phyloP scores from a whole-genome alignment of 2,888 invertebrate genomes.

The Mylabris sibirica region DNA sequence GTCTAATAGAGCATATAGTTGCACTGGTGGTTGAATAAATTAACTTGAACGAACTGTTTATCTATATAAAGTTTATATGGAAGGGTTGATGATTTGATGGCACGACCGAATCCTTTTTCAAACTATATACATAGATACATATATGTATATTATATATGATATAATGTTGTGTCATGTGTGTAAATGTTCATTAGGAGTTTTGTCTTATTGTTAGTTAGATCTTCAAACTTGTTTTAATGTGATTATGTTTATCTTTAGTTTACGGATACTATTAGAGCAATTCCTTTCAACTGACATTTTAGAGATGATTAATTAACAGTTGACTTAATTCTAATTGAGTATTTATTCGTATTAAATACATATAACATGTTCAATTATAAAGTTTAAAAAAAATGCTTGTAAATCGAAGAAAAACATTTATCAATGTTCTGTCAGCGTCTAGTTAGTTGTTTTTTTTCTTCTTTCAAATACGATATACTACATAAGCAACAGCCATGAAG shows the following conservation, averaged over 20 bases:
- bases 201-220: neutral
- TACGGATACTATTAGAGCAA: neutral
- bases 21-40: slow-evolving; percentile 11
- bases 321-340: neutral
- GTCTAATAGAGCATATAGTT: slow-evolving; percentile 8
- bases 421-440: neutral
- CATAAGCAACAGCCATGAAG: neutral
- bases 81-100: slow-evolving; percentile 10
- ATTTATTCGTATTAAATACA: neutral
- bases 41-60: slow-evolving; percentile 12
- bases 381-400: neutral
- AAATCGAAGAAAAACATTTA: neutral
- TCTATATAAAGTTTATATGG: neutral
- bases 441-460: neutral
- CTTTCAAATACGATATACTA: neutral
- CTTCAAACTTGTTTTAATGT: neutral
- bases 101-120: slow-evolving; percentile 8
- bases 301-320: slow-evolving; percentile 6
- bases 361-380: neutral
- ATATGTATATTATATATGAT: no score
- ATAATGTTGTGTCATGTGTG: neutral
- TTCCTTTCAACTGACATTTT: neutral
- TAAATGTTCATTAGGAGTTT: neutral
- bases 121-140: neutral
- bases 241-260: neutral